Evolutionary conservation across 2,888 invertebrate species (phyloP).

Genomic region (Clostera curtula): DNA sequence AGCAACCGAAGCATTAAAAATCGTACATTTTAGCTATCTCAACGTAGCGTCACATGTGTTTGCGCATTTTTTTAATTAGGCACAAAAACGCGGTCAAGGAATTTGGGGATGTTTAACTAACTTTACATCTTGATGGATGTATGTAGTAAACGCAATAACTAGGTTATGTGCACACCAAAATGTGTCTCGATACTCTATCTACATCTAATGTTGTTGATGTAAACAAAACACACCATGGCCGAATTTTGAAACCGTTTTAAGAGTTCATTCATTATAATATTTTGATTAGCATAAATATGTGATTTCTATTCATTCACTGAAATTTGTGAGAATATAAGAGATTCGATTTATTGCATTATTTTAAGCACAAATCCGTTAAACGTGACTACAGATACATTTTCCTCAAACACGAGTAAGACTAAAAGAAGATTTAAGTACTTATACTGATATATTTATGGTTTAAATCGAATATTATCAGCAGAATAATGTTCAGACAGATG

Average conservation of each 20-base stretch:
- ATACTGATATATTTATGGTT: too few species aligned
- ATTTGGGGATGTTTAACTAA: constrained; percentile 22
- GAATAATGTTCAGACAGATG: too few species aligned
- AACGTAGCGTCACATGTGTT: constrained; percentile 44
- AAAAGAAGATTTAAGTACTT: too few species aligned
- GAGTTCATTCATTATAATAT: constrained; percentile 10
- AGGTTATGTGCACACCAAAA: constrained; percentile 35
- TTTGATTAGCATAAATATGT: constrained; percentile 39
- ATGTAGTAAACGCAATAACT: constrained; percentile 24
- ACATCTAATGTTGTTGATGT: constrained; percentile 11
- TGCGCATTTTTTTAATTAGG: constrained; percentile 37
- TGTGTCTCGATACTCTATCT: constrained; percentile 7
- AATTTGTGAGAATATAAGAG: too few species aligned
- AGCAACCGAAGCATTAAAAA: too few species aligned
- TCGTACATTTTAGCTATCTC: too few species aligned
- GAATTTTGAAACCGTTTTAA: constrained; percentile 11
- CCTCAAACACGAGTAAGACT: too few species aligned
- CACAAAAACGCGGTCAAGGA: constrained; percentile 51
- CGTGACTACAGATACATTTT: too few species aligned
- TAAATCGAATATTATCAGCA: too few species aligned
- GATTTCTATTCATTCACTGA: constrained; percentile 36
- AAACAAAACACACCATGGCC: constrained; percentile 4
- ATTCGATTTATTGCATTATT: too few species aligned
- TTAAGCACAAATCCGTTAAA: too few species aligned
- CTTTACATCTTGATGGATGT: constrained; percentile 28